Evolutionary conservation across 2,113 vertebrate species (phyloP), one percentile per base, ranked within the genome.

Genomic region (Greenwoodochromis staneri): DNA sequence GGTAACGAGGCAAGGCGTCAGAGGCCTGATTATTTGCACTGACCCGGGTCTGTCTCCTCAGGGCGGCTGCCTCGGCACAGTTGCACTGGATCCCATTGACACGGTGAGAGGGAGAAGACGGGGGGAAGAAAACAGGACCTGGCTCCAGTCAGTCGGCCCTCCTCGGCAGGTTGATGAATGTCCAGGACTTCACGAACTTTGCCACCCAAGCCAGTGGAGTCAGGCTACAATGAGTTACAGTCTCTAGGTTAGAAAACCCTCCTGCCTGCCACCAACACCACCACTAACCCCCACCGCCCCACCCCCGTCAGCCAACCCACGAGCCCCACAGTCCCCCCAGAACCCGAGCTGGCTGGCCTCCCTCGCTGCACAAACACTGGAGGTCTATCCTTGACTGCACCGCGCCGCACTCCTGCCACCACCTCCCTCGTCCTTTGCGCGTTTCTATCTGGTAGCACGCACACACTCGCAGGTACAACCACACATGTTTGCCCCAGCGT

Each of bases 171-270:
- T 97, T 97, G 97, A 97, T 96, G 97, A 97, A 97, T 97, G 96
- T 96, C 96, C 97, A 96, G 94, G 96, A 95, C 97, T 96, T 97
- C 96, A 96, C 96, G 94, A 97, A 97, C 97, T 97, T 96, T 97
- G 97, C 97, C 97, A 98, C 97, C 97, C 97, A 97, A 97, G 97
- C 97, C 96, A 96, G 95, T 85, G 90, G 95, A 96, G 96, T 97
- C 97, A 96, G 88, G 94, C 96, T 95, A 97, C 96, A 97, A 97
- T 97, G 96, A 97, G 92, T 96, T 97, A 97, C 96, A 97, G 96
- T 97, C 96, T 96, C 92, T 82, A 78, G 82, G 91, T 90, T 89
- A 91, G 88, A 88, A 86, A 90, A 89, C 90, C 85, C 88, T 91
- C 90, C 93, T 89, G 84, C 87, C 91, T 69, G 85, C 92, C 88